Evolutionary conservation across 2,113 vertebrate genomes (phyloP).

Genomic region (Plecturocebus donacophilus): DNA sequence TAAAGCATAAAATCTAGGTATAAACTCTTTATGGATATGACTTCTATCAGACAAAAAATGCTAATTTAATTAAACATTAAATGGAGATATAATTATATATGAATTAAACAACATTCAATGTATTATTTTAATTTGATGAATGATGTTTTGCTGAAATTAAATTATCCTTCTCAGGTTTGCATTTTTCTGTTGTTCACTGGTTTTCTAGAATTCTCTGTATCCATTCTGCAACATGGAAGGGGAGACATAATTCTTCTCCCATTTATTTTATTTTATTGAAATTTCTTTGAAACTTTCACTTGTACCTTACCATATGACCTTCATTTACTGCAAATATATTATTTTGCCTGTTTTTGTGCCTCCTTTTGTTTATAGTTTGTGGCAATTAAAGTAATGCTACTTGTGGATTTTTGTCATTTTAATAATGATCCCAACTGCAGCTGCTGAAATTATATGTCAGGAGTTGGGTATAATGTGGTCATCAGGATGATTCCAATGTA

Average conservation of each 20-base stretch:
- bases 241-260: not conserved
- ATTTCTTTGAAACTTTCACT: not conserved
- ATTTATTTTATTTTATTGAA: not conserved
- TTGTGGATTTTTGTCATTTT: slow-evolving; percentile 5
- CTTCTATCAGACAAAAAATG: not conserved
- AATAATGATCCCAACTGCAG: not conserved
- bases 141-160: not conserved
- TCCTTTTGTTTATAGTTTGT: not conserved
- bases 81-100: not conserved
- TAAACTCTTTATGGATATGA: not conserved
- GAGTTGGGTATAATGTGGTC: not conserved
- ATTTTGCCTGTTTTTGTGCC: not conserved
- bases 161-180: not conserved
- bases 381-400: not conserved
- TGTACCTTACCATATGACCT: not conserved
- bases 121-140: not conserved
- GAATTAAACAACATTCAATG: not conserved
- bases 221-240: too few relatives aligned
- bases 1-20: not conserved
- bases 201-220: not conserved
- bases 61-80: not conserved
- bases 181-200: not conserved
- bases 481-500: not conserved
- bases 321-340: not conserved
- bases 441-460: not conserved